Base-by-base conservation (phyloP, 35 echinoderm and acorn worm genomes). In the Anneissia japonica region DNA sequence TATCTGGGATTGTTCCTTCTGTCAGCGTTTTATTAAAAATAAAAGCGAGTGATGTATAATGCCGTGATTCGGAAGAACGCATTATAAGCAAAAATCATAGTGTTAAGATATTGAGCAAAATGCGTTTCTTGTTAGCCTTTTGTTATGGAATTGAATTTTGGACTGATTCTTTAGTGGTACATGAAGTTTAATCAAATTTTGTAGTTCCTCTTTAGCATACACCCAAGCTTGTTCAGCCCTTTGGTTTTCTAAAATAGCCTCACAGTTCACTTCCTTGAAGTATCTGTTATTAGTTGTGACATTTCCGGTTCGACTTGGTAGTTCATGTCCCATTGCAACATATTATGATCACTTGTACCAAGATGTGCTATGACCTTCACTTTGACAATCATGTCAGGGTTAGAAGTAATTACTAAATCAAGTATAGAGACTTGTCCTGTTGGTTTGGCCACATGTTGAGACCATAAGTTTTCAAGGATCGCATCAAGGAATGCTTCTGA, bases 401-500 rank as follows among this genome's bases (percentile, higher is more conserved):
- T 77, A 5, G 84, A 86, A 39, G 84, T 86, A 38, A 86, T 86
- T 28, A 86, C 40, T 14, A 43, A 43, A 43, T 43, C 35, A 26
- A 84, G 46, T 23, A 84, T 0, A 5, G 82, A 84, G 0, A 64
- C 51, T 56, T 56, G 82, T 51, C 39, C 45, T 43, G 14, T 83
- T 0, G 82, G 82, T 76, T 86, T 37, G 23, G 56, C 75, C 35
- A 86, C 84, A 86, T 86, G 64, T 38, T 86, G 64, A n/a, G 0
- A 19, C 84, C 84, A 86, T 75, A 86, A 45, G 35, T 75, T 86
- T 21, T 74, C 83, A 4, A 28, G 83, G 35, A 85, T 74, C 4
- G 74, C 55, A 85, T 85, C 83, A 3, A 85, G 55, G 28, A 85
- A 85, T 28, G 83, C 83, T 85, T 85, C 83, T 33, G 83, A 46